Conservation (phyloP, 2,797 vertebrate genomes). For the Anabacerthia variegaticeps region DNA sequence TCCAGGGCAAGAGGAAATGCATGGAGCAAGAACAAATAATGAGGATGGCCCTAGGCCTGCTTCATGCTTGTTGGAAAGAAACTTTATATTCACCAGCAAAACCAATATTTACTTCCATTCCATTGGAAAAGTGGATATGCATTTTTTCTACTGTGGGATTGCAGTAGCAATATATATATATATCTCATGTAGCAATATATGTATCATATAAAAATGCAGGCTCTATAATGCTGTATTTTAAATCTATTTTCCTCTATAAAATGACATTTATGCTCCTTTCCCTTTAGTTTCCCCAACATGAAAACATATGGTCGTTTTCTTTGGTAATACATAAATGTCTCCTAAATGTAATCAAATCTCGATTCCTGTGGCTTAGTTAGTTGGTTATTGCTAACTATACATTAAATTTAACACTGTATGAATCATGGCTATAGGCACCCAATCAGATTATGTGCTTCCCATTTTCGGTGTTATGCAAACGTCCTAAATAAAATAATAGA, state of each 20-base stretch:
- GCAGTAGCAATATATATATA: neutral
- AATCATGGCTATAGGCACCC: neutral
- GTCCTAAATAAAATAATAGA: neutral
- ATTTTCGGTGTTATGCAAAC: neutral
- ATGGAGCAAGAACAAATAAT: neutral
- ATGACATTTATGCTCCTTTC: neutral
- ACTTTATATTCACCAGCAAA: neutral
- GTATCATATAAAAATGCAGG: neutral
- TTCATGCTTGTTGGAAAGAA: neutral
- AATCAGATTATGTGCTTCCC: neutral
- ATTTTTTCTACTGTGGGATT: neutral
- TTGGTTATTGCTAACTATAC: neutral
- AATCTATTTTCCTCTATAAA: neutral
- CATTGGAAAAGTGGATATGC: neutral
- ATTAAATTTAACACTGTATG: neutral
- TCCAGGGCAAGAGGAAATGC: neutral
- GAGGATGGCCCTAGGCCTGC: neutral
- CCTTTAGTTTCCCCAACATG: neutral
- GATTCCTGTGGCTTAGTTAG: neutral
- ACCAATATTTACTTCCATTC: neutral
- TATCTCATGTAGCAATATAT: neutral
- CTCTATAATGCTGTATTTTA: neutral
- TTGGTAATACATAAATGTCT: neutral
- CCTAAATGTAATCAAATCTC: neutral
- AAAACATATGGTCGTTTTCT: neutral